Evolutionary conservation across 2,888 invertebrate species (phyloP).

Genomic region (Drosophila multiciliata): DNA sequence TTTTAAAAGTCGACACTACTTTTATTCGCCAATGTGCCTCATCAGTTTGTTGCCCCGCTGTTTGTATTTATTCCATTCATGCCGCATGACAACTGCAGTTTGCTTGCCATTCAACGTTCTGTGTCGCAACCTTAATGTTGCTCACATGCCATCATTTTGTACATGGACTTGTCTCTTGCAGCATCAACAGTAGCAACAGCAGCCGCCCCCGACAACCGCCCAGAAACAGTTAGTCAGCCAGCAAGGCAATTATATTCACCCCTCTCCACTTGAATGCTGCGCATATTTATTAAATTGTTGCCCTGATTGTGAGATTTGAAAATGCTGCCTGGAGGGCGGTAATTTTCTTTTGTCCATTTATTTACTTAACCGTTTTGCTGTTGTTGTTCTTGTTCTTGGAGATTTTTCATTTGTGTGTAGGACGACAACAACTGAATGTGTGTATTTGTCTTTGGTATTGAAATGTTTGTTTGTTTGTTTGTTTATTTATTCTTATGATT

Average conservation of each 20-base stretch:
- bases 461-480: slow-evolving; percentile 40
- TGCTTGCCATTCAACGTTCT: slow-evolving; percentile 8
- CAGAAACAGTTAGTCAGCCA: slow-evolving; percentile 31
- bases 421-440: slow-evolving; percentile 24
- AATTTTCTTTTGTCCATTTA: slow-evolving; percentile 64
- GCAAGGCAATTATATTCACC: slow-evolving; percentile 34
- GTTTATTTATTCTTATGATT: slow-evolving; percentile 47
- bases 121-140: slow-evolving; percentile 64
- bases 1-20: not conserved
- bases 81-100: slow-evolving; percentile 38
- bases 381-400: slow-evolving; percentile 15
- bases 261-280: not conserved
- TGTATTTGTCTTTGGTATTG: slow-evolving; percentile 25
- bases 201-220: slow-evolving; percentile 15
- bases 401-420: slow-evolving; percentile 34
- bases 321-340: slow-evolving; percentile 47
- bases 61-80: slow-evolving; percentile 43
- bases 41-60: slow-evolving; percentile 15
- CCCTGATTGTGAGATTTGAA: slow-evolving; percentile 50
- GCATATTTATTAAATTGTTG: slow-evolving; percentile 61
- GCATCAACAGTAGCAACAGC: slow-evolving; percentile 40
- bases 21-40: not conserved
- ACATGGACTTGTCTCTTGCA: slow-evolving; percentile 69
- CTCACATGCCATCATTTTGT: slow-evolving; percentile 62
- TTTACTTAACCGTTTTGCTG: slow-evolving; percentile 52